Evolutionary conservation across 2,888 invertebrate genomes (phyloP), one percentile per base, ranked within the genome.

Genomic region (Arrhopalites spinosus): DNA sequence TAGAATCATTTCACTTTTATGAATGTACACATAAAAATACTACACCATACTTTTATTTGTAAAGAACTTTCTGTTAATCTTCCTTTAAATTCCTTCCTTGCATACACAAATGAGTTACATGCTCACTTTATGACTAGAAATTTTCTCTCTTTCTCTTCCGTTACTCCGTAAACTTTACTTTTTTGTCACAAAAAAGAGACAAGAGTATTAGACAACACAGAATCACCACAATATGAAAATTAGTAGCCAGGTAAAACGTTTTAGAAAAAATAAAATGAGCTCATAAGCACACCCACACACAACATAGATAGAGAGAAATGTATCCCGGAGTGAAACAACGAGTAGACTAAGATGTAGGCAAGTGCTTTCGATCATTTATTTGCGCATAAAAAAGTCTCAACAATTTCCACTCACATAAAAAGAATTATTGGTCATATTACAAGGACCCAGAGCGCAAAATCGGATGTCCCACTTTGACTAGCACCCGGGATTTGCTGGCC

Each of bases 401-500:
- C 43, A 69, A 30, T 23, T 43, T 59, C 36, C n/a, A 15, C 13
- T 20, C 7, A 50, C 50, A 50, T 2, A 25, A 27, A 30, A 53
- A 47, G 66, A 71, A 50, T 59, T 74, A 73, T 70, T 77, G 73
- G 77, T 29, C 56, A 66, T 8, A 67, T 27, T 29, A 30, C 25
- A 27, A 43, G 23, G 25, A 45, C 43, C 11, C 1, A 72, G 23
- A 43, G 72, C 72, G 72, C 72, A 76, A 72, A 68, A 68, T 76
- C 72, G 50, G 30, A 56, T 73, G 70, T 63, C 70, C 70, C 69
- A 74, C 67, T 74, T 70, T 45, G 3, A 29, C 1, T 56, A 63
- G 47, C 47, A 56, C 71, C 75, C 73, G 71, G 75, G 79, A 79
- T 79, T 79, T 77, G 79, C 70, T 53, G 25, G 27, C 43, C 50